Evolutionary conservation across 2,113 vertebrate genomes (phyloP).

Genomic region (Limanda limanda): DNA sequence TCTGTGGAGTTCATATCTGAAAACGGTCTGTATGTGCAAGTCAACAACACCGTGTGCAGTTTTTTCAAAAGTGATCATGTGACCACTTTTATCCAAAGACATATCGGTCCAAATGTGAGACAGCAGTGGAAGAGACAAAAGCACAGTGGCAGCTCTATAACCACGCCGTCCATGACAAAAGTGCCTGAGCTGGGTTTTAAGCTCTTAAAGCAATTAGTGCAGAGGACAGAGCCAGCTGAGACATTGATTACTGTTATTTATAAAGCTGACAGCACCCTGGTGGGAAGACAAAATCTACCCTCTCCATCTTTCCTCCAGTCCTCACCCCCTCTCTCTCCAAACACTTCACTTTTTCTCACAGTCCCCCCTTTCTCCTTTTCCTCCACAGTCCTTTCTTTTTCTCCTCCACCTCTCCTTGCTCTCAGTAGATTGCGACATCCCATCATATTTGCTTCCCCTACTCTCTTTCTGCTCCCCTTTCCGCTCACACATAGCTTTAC

Average conservation of each 20-base stretch:
- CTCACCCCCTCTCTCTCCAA: slow-evolving; percentile 1
- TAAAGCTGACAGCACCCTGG: slow-evolving; percentile 77
- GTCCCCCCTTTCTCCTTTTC: neutral
- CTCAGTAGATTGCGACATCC: slow-evolving; percentile 8
- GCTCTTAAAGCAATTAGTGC: slow-evolving; percentile 77
- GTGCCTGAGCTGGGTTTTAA: slow-evolving; percentile 63
- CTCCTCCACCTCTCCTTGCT: neutral
- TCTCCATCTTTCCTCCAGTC: slow-evolving; percentile 37
- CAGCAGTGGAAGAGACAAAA: slow-evolving; percentile 25
- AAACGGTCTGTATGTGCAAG: too few relatives aligned
- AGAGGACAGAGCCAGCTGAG: slow-evolving; percentile 74
- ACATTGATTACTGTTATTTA: slow-evolving; percentile 81
- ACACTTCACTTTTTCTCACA: slow-evolving; percentile 26
- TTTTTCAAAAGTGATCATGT: too few relatives aligned
- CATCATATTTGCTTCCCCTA: slow-evolving; percentile 1
- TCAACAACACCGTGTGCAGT: neutral
- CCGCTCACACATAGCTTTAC: slow-evolving; percentile 22
- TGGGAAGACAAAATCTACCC: slow-evolving; percentile 64
- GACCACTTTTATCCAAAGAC: neutral
- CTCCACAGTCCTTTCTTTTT: neutral
- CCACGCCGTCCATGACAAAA: slow-evolving; percentile 43
- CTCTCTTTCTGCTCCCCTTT: slow-evolving; percentile 33
- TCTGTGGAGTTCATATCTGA: too few relatives aligned
- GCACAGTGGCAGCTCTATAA: slow-evolving; percentile 37
- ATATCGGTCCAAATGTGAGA: slow-evolving; percentile 14